These are phyloP conservation scores for Macquaria ambigua DNA, from an alignment of 2,113 vertebrate species.

Conservation along the genomic window DNA sequence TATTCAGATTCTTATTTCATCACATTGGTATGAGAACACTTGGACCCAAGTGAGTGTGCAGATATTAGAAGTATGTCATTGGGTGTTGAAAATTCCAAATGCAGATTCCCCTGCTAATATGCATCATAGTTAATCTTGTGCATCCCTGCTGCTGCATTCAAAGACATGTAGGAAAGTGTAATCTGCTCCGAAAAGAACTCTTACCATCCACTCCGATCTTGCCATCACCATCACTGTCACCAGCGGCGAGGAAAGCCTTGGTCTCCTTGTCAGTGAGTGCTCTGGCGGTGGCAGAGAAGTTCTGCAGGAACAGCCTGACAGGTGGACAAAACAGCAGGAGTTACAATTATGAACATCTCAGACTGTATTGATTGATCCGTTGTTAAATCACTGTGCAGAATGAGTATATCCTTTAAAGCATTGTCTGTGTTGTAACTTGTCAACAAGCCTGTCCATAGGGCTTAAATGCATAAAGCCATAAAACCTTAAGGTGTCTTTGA, in stretches of 20 bases:
- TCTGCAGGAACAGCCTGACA: conserved; percentile 86
- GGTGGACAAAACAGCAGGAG: conserved; percentile 3
- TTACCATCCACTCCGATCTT: conserved; percentile 87
- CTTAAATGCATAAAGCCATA: not conserved
- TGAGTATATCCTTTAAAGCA: not conserved
- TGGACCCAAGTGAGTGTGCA: conserved; percentile 1
- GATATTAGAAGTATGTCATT: not conserved
- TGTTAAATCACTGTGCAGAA: not conserved
- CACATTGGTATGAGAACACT: not conserved
- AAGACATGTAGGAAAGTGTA: not conserved
- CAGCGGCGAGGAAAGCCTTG: conserved; percentile 82
- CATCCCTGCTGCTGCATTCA: not conserved
- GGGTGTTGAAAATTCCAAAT: not conserved
- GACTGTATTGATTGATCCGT: not conserved
- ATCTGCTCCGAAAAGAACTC: conserved; percentile 5
- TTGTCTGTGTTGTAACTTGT: not conserved
- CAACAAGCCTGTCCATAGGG: not conserved
- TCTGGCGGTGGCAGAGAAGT: conserved; percentile 84
- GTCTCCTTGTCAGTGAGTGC: conserved; percentile 85
- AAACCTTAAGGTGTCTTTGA: not conserved
- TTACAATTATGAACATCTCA: conserved; percentile 3
- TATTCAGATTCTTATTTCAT: conserved; percentile 19
- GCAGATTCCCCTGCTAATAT: not conserved
- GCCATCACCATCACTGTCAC: conserved; percentile 87
- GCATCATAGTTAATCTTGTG: not conserved